Percentiles rank a stretch among this genome's conserved stretches.
Conservation (phyloP, 1,140 invertebrate species). For the Macrostomum lignano region DNA sequence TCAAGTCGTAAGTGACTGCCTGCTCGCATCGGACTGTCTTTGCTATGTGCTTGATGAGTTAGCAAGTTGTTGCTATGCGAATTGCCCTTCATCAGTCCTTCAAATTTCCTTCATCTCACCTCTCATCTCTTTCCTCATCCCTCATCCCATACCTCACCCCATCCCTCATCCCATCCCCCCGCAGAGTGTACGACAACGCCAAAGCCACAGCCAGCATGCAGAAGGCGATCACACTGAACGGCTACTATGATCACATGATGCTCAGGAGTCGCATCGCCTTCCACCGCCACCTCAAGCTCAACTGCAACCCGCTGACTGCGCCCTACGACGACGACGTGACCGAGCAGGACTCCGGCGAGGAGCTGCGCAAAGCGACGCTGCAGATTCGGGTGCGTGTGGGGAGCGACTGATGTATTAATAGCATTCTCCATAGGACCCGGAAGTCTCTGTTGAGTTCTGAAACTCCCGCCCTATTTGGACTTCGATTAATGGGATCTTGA, state of each 20-base stretch:
- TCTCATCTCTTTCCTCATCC: no score
- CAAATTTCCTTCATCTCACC: not conserved
- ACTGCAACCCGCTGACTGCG: constrained; percentile 12
- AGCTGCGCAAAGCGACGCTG: constrained; percentile 21
- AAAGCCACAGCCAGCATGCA: constrained; percentile 24
- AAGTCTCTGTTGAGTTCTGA: no score
- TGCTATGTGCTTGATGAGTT: no score
- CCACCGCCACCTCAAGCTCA: constrained; percentile 9
- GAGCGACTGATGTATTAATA: no score
- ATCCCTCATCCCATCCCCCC: no score
- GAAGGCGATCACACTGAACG: constrained; percentile 15
- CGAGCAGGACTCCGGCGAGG: constrained; percentile 11
- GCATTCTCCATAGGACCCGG: no score
- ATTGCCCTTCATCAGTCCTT: no score
- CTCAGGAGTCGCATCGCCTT: constrained; percentile 11
- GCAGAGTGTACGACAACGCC: constrained; percentile 24
- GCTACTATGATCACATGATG: constrained; percentile 14
- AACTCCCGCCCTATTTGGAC: no score
- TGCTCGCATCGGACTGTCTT: not conserved
- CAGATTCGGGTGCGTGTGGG: constrained; percentile 24
- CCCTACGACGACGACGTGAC: constrained; percentile 23
- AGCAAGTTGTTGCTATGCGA: no score
- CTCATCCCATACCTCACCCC: no score
- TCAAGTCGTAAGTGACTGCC: constrained; percentile 14
- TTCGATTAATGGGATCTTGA: no score